A percentile compares a stretch with the other conserved stretches of the same genome.
Conservation (phyloP, 2,888 invertebrate genomes). For the Drosophila affinis region DNA sequence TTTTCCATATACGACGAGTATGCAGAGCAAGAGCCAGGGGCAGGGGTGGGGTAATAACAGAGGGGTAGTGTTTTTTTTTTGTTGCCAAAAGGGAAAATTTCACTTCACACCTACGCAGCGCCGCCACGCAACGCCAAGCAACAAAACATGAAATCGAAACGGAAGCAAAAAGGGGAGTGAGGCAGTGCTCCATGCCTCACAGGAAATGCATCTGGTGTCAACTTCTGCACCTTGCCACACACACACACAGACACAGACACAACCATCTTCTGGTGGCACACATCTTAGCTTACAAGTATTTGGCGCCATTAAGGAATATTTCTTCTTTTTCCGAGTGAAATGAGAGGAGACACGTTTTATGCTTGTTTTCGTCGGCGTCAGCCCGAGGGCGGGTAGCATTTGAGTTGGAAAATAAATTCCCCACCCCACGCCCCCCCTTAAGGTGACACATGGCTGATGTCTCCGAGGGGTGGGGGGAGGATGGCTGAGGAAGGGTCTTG, state of each 20-base stretch:
- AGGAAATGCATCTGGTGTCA: slow-evolving; percentile 66
- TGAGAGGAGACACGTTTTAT: slow-evolving; percentile 51
- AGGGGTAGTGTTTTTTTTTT: slow-evolving; percentile 11
- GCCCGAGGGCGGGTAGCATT: slow-evolving; percentile 50
- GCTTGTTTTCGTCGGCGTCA: slow-evolving; percentile 42
- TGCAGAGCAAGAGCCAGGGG: not conserved
- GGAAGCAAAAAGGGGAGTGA: slow-evolving; percentile 55
- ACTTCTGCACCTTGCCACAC: slow-evolving; percentile 18
- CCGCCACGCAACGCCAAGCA: slow-evolving; percentile 6
- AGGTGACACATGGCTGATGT: slow-evolving; percentile 52
- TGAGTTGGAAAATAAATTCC: slow-evolving; percentile 33
- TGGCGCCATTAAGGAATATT: slow-evolving; percentile 46
- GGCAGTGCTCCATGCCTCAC: slow-evolving; percentile 39
- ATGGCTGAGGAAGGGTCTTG: not conserved
- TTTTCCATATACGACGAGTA: not conserved
- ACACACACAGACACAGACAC: not conserved
- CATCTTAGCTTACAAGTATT: slow-evolving; percentile 28
- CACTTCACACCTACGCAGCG: slow-evolving; percentile 68
- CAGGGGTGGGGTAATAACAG: not conserved
- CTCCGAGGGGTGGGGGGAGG: not conserved
- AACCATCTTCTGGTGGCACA: not conserved
- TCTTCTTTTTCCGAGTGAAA: slow-evolving; percentile 18
- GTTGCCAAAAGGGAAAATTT: slow-evolving; percentile 58
- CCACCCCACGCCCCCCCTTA: slow-evolving; percentile 2
- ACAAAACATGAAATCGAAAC: slow-evolving; percentile 60